Evolutionary conservation across 2,113 vertebrate species (phyloP), one percentile per base, ranked within the genome.

Genomic region (Oxyura jamaicensis): DNA sequence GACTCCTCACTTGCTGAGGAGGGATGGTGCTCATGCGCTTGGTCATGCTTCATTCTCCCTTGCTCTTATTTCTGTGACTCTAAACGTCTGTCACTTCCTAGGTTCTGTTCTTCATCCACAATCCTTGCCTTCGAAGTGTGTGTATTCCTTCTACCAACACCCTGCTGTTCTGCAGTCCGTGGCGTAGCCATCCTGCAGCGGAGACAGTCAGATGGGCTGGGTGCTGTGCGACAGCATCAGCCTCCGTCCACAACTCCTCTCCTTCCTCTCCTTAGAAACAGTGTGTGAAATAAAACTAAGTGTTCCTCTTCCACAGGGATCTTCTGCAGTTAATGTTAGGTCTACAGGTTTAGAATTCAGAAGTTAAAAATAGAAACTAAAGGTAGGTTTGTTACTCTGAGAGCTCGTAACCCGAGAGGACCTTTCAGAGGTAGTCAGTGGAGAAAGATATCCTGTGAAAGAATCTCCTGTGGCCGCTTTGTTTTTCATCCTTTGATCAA

Each of bases 401-500:
- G 65, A 53, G 13, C 59, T 84, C 1, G 6, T 81, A 73, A 84
- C 74, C 50, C 0, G 0, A 84, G 69, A 88, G n/a, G 62, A 88
- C 23, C 28, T 35, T 83, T 78, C 55, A 50, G 79, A 79, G 67
- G 53, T 23, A 75, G 44, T 50, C 2, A 26, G 66, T 2, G 0
- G 25, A 87, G 71, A 82, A 84, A 36, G 21, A 88, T 86, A 80
- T 94, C 86, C 73, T 46, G 60, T 33, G 77, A 41, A 41, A 41
- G 41, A 41, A 41, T 86, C 83, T 96, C 86, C 73, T 50, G 60
- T 33, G 77, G 68, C 41, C 29, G 35, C 16, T 60, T 88, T 56
- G 69, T 89, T 83, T 82, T 93, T 86, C 79, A 62, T 91, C 66
- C 83, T 95, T 93, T 95, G 91, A 95, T 95, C 59, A 23, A 59